A percentile compares a stretch with the other conserved stretches of the same genome.
phyloP scores from a whole-genome alignment of 2,797 vertebrate genomes.

The Diglossa cyanea region DNA sequence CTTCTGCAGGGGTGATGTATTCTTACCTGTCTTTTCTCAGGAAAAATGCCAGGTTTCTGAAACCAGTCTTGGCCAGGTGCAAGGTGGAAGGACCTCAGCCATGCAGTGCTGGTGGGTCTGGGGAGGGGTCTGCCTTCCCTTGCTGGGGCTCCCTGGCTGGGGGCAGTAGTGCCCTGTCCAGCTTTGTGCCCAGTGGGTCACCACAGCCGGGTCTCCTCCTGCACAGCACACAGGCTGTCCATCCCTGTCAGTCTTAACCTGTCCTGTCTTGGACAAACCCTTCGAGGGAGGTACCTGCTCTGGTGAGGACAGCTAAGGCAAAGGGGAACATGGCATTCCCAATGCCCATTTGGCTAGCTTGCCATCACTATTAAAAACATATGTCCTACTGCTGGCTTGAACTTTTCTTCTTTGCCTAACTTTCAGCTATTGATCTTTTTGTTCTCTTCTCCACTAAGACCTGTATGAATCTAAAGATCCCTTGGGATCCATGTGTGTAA shows the following conservation, averaged over 20 bases:
- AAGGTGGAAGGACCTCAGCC: not conserved
- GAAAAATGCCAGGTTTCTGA: not conserved
- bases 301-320: not conserved
- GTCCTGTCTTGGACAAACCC: not conserved
- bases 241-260: not conserved
- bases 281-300: not conserved
- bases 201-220: not conserved
- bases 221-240: rapidly evolving
- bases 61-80: not conserved
- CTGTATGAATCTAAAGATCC: not conserved
- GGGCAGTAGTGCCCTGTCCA: not conserved
- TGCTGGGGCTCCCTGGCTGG: not conserved
- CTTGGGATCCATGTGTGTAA: not conserved
- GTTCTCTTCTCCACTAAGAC: not conserved
- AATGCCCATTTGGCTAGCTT: not conserved
- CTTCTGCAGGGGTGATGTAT: not conserved
- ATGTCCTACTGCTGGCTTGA: not conserved
- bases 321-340: not conserved
- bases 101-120: not conserved
- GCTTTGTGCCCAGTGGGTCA: not conserved
- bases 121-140: not conserved
- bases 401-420: not conserved
- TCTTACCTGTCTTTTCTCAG: not conserved
- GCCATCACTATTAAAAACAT: not conserved
- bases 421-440: not conserved